phyloP scores from a whole-genome alignment of 2,797 vertebrate genomes.

The Siniperca scherzeri region DNA sequence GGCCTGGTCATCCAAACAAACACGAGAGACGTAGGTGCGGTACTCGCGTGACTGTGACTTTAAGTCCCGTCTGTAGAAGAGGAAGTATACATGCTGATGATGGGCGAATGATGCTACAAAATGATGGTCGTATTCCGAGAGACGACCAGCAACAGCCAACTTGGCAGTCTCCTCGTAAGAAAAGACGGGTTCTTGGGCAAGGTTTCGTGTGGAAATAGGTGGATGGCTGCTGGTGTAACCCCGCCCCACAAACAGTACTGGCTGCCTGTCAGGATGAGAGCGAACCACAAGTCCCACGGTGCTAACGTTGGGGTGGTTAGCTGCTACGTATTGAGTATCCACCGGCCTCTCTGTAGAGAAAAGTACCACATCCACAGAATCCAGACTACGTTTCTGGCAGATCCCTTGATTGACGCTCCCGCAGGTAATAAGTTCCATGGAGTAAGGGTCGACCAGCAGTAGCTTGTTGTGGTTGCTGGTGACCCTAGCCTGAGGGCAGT shows the following conservation, averaged over 20 bases:
- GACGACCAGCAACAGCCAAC: slow-evolving; percentile 93
- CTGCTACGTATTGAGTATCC: slow-evolving; percentile 96
- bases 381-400: slow-evolving; percentile 93
- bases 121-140: slow-evolving; percentile 97
- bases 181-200: slow-evolving; percentile 92
- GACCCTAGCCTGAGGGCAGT: slow-evolving; percentile 91
- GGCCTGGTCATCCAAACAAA: slow-evolving; percentile 94
- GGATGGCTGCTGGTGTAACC: slow-evolving; percentile 97
- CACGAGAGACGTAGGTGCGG: slow-evolving; percentile 92
- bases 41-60: slow-evolving; percentile 93
- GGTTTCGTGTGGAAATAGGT: slow-evolving; percentile 95
- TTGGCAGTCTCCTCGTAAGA: slow-evolving; percentile 98
- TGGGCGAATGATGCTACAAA: slow-evolving; percentile 93
- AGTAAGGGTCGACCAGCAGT: slow-evolving; percentile 90
- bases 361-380: slow-evolving; percentile 82
- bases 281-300: slow-evolving; percentile 93
- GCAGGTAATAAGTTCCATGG: slow-evolving; percentile 93
- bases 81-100: slow-evolving; percentile 92
- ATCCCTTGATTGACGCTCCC: slow-evolving; percentile 97
- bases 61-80: slow-evolving; percentile 95
- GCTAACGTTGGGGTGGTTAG: slow-evolving; percentile 94
- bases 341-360: slow-evolving; percentile 93
- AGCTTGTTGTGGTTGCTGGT: slow-evolving; percentile 97
- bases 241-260: slow-evolving; percentile 94
- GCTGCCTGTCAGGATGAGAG: slow-evolving; percentile 85